Conservation (phyloP, 2,888 invertebrate genomes). For the Escarpia spicata region DNA sequence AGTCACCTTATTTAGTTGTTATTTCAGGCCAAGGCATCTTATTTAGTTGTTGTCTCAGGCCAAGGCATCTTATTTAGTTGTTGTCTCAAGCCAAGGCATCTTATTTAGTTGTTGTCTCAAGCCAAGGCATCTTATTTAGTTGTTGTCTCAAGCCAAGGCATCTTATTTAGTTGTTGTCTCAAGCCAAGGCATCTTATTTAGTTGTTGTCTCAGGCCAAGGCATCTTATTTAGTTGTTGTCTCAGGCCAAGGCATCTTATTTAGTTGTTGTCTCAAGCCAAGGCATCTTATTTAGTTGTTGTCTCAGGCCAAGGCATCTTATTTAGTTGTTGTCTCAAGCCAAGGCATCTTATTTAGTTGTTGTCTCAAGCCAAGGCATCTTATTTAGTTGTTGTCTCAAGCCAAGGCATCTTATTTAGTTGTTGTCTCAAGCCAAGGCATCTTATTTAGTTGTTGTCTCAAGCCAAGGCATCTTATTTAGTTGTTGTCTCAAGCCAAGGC, state of each 20-base stretch:
- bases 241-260: background rate
- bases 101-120: too few relatives aligned
- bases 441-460: background rate
- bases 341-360: too few relatives aligned
- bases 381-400: background rate
- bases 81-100: background rate
- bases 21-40: background rate
- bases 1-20: constrained; percentile 29
- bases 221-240: background rate
- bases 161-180: too few relatives aligned
- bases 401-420: background rate
- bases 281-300: background rate
- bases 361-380: background rate
- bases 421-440: background rate
- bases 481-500: too few relatives aligned
- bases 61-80: background rate
- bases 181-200: too few relatives aligned
- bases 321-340: too few relatives aligned
- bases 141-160: too few relatives aligned
- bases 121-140: too few relatives aligned
- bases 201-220: background rate
- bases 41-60: background rate
- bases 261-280: background rate
- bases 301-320: background rate
- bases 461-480: background rate